These are phyloP conservation scores for Sarcophaga peregrina DNA, from an alignment of 1,140 invertebrate genomes.

Conservation along the genomic window DNA sequence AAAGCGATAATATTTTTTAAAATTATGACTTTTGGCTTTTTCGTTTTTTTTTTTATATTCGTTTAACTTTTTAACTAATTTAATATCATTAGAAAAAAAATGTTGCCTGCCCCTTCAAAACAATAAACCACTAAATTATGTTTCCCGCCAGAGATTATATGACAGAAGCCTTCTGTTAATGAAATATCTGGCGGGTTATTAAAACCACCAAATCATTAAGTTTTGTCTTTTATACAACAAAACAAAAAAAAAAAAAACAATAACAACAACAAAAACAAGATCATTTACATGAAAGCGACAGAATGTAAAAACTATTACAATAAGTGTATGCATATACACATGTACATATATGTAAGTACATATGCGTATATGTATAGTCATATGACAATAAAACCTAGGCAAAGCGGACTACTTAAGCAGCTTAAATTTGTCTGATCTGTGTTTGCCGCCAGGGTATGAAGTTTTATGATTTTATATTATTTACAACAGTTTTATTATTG, in stretches of 20 bases:
- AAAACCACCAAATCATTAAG: slow-evolving; percentile 15
- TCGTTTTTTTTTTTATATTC: not conserved
- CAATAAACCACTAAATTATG: not conserved
- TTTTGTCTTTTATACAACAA: not conserved
- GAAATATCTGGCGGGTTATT: not conserved
- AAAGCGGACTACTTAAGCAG: slow-evolving; percentile 1
- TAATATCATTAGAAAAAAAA: not conserved
- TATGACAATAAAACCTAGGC: not conserved
- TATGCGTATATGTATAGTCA: too few species aligned
- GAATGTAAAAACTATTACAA: not conserved
- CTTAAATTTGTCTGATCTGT: slow-evolving; percentile 15
- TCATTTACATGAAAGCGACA: not conserved
- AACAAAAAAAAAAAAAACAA: not conserved
- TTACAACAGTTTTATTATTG: too few species aligned
- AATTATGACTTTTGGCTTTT: too few species aligned
- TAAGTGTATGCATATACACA: not conserved
- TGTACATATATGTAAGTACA: too few species aligned
- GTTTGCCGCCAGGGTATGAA: not conserved
- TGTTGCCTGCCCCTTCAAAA: not conserved
- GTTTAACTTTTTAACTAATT: not conserved
- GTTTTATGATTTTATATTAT: too few species aligned
- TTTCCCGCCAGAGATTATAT: not conserved
- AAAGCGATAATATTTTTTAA: too few species aligned
- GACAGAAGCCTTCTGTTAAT: not conserved
- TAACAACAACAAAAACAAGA: not conserved